A percentile compares a stretch with the other conserved stretches of the same genome.
Evolutionary conservation across 2,113 vertebrate species (phyloP).

Genomic region (Pangasianodon gigas): DNA sequence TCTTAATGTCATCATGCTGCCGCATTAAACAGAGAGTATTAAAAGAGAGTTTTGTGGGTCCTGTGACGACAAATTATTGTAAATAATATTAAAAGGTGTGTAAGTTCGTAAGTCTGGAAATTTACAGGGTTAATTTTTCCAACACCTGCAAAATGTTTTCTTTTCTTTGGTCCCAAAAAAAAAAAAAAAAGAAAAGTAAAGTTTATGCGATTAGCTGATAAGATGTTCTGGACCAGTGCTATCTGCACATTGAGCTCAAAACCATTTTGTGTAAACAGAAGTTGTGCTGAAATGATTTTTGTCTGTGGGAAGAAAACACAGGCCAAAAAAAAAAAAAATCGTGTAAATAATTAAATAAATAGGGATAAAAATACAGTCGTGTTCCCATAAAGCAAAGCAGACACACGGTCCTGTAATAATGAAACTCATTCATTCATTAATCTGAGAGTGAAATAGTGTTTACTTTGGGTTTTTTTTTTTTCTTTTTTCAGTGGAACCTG

Average conservation of each 20-base stretch:
- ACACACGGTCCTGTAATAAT: background rate
- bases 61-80: background rate
- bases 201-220: constrained; percentile 2
- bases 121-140: background rate
- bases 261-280: constrained; percentile 12
- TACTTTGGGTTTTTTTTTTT: background rate
- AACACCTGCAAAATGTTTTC: background rate
- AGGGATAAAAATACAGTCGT: background rate
- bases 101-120: too few relatives aligned
- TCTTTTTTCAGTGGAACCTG: background rate
- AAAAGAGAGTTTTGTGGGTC: background rate
- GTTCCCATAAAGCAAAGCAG: background rate
- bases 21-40: background rate
- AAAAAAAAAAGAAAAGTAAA: background rate
- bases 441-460: background rate
- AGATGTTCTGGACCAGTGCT: background rate
- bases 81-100: background rate
- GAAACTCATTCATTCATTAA: background rate
- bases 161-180: background rate
- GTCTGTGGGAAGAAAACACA: background rate
- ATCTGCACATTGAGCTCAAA: constrained; percentile 22
- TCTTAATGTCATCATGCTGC: background rate
- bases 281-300: background rate
- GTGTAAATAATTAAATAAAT: background rate
- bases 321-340: background rate